phyloP scores from a whole-genome alignment of 2,888 invertebrate species.

The Harpagoxenus sublaevis region DNA sequence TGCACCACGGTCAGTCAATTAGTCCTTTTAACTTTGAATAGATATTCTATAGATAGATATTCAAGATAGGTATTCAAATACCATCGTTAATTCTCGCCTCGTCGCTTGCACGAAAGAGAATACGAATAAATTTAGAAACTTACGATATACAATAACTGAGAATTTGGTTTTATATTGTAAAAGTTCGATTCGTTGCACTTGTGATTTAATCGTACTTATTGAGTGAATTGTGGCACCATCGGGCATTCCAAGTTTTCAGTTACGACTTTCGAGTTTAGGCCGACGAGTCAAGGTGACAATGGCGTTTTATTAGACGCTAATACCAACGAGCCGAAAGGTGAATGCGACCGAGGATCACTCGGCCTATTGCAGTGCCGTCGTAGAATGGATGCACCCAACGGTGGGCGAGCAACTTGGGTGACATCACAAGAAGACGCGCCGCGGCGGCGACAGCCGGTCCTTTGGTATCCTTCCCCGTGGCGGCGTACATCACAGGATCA shows the following conservation, averaged over 20 bases:
- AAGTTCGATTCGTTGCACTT: background rate
- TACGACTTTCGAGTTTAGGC: background rate
- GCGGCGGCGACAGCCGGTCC: slow-evolving; percentile 26
- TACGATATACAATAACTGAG: background rate
- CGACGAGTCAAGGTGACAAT: slow-evolving; percentile 12
- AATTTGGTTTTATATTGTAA: background rate
- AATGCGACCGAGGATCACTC: slow-evolving; percentile 8
- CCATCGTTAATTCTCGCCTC: background rate
- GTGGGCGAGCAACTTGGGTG: slow-evolving; percentile 45
- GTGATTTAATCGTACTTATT: background rate
- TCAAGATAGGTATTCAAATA: background rate
- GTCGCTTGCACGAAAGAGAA: background rate
- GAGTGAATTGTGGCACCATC: slow-evolving; percentile 5
- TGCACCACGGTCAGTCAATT: background rate
- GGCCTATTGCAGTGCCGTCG: slow-evolving; percentile 41
- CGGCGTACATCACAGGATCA: slow-evolving; percentile 43
- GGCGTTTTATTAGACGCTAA: slow-evolving; percentile 22
- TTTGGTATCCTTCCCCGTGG: slow-evolving; percentile 37
- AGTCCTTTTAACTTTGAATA: background rate
- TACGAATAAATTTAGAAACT: background rate
- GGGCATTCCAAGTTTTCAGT: background rate
- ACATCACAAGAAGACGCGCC: slow-evolving; percentile 50
- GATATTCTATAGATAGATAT: background rate
- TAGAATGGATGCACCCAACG: slow-evolving; percentile 51
- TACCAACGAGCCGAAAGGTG: slow-evolving; percentile 15